phyloP scores from a whole-genome alignment of 2,888 invertebrate genomes.

The Lochmaea crataegi region DNA sequence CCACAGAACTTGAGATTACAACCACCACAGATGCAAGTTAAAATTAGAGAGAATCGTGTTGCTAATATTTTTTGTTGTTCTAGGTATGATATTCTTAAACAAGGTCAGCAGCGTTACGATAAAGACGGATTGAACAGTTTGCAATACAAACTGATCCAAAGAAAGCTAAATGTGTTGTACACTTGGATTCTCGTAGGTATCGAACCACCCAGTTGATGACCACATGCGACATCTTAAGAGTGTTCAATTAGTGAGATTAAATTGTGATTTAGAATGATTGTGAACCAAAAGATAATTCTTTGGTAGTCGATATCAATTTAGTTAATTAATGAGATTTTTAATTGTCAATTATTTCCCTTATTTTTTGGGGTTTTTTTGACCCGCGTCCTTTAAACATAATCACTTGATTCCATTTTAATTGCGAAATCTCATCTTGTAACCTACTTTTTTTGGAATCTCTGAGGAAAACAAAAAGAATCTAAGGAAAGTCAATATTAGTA shows the following conservation, averaged over 20 bases:
- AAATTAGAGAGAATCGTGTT: neutral
- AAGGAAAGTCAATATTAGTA: too few species aligned
- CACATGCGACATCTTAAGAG: conserved; percentile 1
- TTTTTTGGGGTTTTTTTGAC: too few species aligned
- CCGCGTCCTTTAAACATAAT: too few species aligned
- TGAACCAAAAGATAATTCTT: conserved; percentile 3
- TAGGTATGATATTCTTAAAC: conserved; percentile 87
- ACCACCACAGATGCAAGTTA: too few species aligned
- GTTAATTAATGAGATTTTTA: too few species aligned
- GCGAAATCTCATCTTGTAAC: too few species aligned
- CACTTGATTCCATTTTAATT: too few species aligned
- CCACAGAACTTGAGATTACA: too few species aligned
- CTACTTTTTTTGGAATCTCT: too few species aligned
- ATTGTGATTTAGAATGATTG: conserved; percentile 17
- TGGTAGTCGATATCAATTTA: neutral
- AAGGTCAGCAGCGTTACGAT: conserved; percentile 84
- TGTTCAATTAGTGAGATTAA: conserved; percentile 26
- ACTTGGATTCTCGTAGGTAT: conserved; percentile 86
- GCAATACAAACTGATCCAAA: conserved; percentile 78
- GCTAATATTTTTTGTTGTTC: conserved; percentile 51
- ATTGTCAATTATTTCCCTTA: too few species aligned
- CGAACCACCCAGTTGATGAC: conserved; percentile 78
- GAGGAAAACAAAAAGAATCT: too few species aligned
- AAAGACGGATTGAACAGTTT: conserved; percentile 90
- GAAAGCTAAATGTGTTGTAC: conserved; percentile 78